These are phyloP conservation scores for Pteria penguin DNA, from an alignment of 2,888 invertebrate species.

Conservation along the genomic window DNA sequence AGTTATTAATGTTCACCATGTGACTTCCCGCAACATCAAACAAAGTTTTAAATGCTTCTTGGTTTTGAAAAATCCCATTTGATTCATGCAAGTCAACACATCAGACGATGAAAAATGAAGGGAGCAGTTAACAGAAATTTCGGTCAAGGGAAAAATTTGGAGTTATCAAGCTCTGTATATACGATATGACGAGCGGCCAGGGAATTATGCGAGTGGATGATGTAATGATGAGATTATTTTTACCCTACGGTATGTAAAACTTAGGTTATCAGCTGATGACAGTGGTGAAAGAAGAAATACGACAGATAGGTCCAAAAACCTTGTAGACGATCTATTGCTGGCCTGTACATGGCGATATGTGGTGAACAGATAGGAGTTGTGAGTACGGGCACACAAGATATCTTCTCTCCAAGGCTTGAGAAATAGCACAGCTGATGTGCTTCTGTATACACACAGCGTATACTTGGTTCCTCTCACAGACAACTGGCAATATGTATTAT, in stretches of 20 bases:
- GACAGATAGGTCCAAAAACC: background rate
- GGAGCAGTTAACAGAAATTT: background rate
- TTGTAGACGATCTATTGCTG: no score
- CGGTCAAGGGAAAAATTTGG: background rate
- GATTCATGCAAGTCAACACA: background rate
- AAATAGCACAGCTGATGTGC: background rate
- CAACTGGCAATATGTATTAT: background rate
- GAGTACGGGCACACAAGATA: no score
- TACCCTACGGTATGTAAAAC: background rate
- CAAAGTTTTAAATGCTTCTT: background rate
- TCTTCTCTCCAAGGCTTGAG: background rate
- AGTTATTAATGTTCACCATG: background rate
- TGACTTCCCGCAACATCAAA: background rate
- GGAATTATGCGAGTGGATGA: no score
- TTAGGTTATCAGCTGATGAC: background rate
- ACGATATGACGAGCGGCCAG: no score
- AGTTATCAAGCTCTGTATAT: no score
- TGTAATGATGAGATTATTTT: background rate
- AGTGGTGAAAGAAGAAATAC: background rate
- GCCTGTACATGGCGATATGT: no score
- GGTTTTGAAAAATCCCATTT: background rate
- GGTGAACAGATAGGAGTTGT: no score
- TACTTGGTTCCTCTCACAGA: background rate
- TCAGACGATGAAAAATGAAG: background rate
- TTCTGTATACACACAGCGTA: background rate